Evolutionary conservation across 2,113 vertebrate genomes (phyloP).

Genomic region (Capreolus pygargus): DNA sequence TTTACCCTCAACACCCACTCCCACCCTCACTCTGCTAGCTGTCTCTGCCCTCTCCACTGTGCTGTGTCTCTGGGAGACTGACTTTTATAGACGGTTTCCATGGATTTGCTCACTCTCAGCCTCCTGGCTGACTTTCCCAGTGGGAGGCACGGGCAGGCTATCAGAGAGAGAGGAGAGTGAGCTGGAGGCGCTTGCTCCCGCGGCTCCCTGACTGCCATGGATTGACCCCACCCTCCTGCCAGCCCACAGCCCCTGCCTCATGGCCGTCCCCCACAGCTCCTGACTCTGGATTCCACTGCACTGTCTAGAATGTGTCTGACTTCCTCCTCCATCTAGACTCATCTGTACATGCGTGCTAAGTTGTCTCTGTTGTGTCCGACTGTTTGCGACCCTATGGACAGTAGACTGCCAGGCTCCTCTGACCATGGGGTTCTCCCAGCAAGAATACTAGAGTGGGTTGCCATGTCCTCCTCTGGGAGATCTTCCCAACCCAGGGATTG

Average conservation of each 20-base stretch:
- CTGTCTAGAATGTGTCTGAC: neutral
- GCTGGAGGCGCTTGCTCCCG: neutral
- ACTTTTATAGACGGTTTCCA: neutral
- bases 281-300: neutral
- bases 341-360: neutral
- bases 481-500: neutral
- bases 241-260: neutral
- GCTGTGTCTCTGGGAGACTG: neutral
- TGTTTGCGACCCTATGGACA: neutral
- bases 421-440: neutral
- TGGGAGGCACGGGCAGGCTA: neutral
- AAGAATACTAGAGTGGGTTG: neutral
- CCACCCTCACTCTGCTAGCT: accelerated
- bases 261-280: neutral
- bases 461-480: neutral
- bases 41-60: neutral
- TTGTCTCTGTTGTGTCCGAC: accelerated
- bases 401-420: neutral
- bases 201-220: neutral
- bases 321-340: neutral
- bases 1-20: neutral
- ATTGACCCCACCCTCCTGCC: neutral
- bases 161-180: neutral
- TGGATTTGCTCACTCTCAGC: neutral
- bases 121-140: neutral